Base-by-base conservation (phyloP, 1,140 invertebrate species). In the Ladona fulva region DNA sequence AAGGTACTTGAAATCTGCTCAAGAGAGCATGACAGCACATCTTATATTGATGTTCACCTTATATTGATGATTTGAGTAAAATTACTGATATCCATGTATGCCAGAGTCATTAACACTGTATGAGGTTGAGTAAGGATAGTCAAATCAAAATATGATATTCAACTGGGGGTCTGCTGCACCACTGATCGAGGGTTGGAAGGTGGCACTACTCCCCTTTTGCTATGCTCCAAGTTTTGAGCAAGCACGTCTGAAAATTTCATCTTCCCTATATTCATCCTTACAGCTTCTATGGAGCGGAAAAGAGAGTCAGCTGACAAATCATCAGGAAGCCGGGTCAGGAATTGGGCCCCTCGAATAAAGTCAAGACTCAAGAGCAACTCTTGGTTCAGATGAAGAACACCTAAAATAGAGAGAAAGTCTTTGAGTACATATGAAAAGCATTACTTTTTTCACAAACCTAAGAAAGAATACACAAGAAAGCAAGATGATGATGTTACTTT, bases 271-370 rank as follows among this genome's bases (percentile, higher is more conserved):
- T 84, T 89, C 85, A 92, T 92, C 76, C 86, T 89, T 79, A 94
- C 89, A 76, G 87, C 85, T 78, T 89, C 89, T 82, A 94, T 94
- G 84, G 91, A 92, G 83, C 89, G 89, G 84, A 95, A 94, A 24
- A 95, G 84, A 75, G 89, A 87, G 79, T 92, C 91, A 0, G 89
- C 85, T 79, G 91, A 89, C 77, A 94, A 85, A 82, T 92, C 91
- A 79, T 95, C 93, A 0, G 94, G 94, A 52, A 95, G 86, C 80
- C 90, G 91, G 6, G 93, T 96, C 24, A 97, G 89, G 85, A 95
- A 96, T 85, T 96, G 93, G 0, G 94, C 94, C 11, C 92, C 90
- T 59, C 92, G 89, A 79, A 96, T 91, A 85, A 96, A 97, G 85
- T 97, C 95, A 90, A 95, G 91, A 77, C 90, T 88, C 74, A 94